Base-by-base conservation (phyloP, 2,888 invertebrate species). In the Pinctada fucata region DNA sequence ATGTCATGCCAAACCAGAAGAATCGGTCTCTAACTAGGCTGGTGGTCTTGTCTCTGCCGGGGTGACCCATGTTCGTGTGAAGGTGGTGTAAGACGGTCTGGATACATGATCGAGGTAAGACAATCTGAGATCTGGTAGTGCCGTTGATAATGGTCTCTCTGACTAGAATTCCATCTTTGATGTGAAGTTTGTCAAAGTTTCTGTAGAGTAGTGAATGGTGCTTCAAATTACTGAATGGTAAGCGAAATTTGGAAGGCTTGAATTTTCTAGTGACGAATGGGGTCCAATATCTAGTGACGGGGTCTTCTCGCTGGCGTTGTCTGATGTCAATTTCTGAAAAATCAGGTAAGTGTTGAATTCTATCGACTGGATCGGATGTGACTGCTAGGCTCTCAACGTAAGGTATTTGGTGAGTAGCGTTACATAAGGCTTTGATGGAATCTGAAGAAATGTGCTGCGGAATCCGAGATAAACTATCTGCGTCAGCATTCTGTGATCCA, bases 381-480 rank as follows among this genome's bases (percentile, higher is more conserved):
- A 68, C 48, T 45, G 68, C 45, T 5, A 68, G n/a, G 13, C 47
- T 68, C 8, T 68, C 68, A 2, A 68, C 48, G 8, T 4, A 48
- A 47, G 68, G 68, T 47, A 48, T 5, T 47, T 45, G 8, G 13
- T 58, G 58, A n/a, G 48, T 48, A n/a, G 47, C 48, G 68, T 68
- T 68, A 48, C 68, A 68, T 3, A 68, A 47, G 8, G 68, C 13
- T 48, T 68, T 68, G 2, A 68, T 45, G 8, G 68, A 68, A 47
- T 68, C 68, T 31, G 68, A 45, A 47, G 48, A 3, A n/a, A 68
- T 68, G 16, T 3, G 2, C 8, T 6, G 6, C 6, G 58, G 58
- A 10, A 58, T 58, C 13, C 58, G 6, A 58, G 58, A 58, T 13
- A 58, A 10, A 13, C 58, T 13, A 58, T 58, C 58, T 58, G 58